Evolutionary conservation across 2,113 vertebrate species (phyloP).

Genomic region (Geococcyx californianus): DNA sequence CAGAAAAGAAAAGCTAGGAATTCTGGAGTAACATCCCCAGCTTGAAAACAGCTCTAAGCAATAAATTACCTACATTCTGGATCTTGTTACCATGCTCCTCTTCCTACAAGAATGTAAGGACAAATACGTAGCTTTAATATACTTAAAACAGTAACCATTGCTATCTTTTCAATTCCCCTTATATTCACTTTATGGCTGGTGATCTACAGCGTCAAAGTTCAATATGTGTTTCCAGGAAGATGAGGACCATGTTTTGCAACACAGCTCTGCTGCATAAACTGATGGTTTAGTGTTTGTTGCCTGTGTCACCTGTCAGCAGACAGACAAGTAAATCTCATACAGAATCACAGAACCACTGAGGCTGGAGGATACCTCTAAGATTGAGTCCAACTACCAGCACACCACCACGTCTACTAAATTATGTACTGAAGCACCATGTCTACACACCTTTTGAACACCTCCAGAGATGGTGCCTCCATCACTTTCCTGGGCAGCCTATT

Average conservation of each 20-base stretch:
- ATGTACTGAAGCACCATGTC: no score
- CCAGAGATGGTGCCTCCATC: no score
- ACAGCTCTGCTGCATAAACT: not conserved
- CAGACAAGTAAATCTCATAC: not conserved
- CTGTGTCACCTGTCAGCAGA: not conserved
- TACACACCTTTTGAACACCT: no score
- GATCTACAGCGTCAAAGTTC: not conserved
- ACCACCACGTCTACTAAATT: no score
- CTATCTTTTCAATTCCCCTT: not conserved
- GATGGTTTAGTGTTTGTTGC: not conserved
- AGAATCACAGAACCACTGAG: not conserved
- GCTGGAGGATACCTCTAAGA: not conserved
- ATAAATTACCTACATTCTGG: not conserved
- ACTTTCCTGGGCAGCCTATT: no score
- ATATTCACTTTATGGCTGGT: not conserved
- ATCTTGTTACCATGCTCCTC: not conserved
- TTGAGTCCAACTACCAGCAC: no score
- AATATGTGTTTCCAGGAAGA: not conserved
- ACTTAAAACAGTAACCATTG: not conserved
- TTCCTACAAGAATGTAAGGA: not conserved
- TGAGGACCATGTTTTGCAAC: not conserved
- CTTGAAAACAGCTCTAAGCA: not conserved
- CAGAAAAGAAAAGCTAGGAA: not conserved
- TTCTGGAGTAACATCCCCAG: not conserved
- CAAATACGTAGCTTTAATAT: not conserved